Base-by-base conservation (phyloP, 2,888 invertebrate species). In the Ecdyonurus torrentis region DNA sequence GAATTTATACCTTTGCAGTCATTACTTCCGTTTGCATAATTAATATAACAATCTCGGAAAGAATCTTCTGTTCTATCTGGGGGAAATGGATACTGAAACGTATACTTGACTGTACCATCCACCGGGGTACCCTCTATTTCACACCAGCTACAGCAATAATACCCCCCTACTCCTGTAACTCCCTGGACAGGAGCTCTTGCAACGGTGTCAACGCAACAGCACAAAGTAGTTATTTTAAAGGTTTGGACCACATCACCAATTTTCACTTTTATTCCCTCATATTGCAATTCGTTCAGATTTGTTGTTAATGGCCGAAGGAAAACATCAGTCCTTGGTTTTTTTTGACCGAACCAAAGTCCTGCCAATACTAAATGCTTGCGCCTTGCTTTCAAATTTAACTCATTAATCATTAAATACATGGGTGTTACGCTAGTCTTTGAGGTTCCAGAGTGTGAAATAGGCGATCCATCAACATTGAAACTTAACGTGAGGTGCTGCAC, bases 381-480 rank as follows among this genome's bases (percentile, higher is more conserved):
- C 22, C 59, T 23, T 24, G 20, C 23, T 23, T 59, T 7, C 2
- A 24, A 3, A 18, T 10, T 7, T 18, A 59, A 5, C 15, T 59
- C 59, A 59, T 59, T 59, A 1, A 59, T 23, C 10, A 25, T 59
- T 2, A 59, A 25, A 10, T 24, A n/a, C 1, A 59, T 23, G 2
- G 59, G 59, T 2, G 25, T 3, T 23, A 59, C 23, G n/a, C 24
- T 24, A 7, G 59, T 59, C 18, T 23, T 59, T 55, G 55, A 22
- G 23, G 22, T 2, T 2, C 59, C 59, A 23, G 5, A 5, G 5
- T 37, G 5, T 37, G 37, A 37, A 37, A 59, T 59, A 2, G 59
- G 59, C 19, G 23, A 19, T 59, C 59, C 59, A 24, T 59, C 59
- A 59, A 20, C 19, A 23, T 59, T 59, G 15, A 59, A 59, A 15